Evolutionary conservation across 2,888 invertebrate genomes (phyloP).

Genomic region (Stratiomys singularior): DNA sequence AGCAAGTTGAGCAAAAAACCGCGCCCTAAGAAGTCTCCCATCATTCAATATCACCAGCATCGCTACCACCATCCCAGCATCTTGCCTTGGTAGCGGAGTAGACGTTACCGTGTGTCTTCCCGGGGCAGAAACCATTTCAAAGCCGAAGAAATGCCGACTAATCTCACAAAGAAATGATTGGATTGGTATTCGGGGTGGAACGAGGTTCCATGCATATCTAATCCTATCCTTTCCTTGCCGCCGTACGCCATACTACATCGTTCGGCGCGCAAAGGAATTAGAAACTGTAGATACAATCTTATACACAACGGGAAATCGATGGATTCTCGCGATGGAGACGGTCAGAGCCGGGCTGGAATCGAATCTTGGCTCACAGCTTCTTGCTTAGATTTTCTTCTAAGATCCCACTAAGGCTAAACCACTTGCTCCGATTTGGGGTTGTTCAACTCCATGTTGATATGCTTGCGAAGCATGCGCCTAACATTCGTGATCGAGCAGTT

Average conservation of each 20-base stretch:
- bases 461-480: constrained; percentile 21
- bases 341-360: neutral
- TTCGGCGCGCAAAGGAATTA: constrained; percentile 1
- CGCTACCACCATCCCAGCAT: neutral
- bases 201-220: neutral
- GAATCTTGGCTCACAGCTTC: constrained; percentile 7
- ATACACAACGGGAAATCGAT: constrained; percentile 36
- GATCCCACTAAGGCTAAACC: constrained; percentile 19
- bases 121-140: constrained; percentile 1
- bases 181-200: constrained; percentile 1
- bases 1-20: neutral
- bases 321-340: constrained; percentile 8
- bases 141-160: neutral
- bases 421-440: constrained; percentile 51
- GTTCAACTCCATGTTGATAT: constrained; percentile 47
- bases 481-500: constrained; percentile 19
- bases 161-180: neutral
- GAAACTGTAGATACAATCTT: neutral
- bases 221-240: constrained; percentile 19
- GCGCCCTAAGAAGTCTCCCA: constrained; percentile 14
- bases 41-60: neutral
- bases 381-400: constrained; percentile 1
- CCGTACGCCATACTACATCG: neutral
- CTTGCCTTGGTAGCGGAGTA: too few species aligned
- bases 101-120: neutral